Percentiles rank a stretch among this genome's conserved stretches.
Conservation (phyloP, 2,797 vertebrate species). For the Phaenicophaeus curvirostris region DNA sequence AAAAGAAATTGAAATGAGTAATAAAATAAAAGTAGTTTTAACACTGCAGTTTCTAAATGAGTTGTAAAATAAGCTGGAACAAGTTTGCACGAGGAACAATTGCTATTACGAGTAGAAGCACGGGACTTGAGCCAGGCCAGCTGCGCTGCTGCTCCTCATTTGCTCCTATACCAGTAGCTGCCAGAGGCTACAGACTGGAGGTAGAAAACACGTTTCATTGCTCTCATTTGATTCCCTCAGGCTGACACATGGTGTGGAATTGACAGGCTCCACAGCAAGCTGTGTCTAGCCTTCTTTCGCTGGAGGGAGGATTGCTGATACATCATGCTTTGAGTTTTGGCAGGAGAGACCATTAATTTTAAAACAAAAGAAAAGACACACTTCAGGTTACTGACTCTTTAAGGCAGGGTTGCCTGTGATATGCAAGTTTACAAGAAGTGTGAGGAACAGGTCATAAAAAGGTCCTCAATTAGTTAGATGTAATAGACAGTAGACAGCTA, state of each 20-base stretch:
- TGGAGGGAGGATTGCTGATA: neutral
- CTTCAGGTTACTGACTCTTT: neutral
- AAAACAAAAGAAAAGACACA: neutral
- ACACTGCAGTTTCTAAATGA: slow-evolving; percentile 15
- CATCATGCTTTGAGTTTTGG: neutral
- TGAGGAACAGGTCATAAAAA: neutral
- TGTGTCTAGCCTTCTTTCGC: slow-evolving; percentile 4
- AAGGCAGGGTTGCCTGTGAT: neutral
- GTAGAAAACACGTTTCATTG: neutral
- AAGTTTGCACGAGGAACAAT: slow-evolving; percentile 3
- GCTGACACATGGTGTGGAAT: neutral
- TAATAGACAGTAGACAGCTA: neutral
- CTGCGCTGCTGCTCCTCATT: neutral
- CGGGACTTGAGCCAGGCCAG: slow-evolving; percentile 30
- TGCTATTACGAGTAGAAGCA: neutral
- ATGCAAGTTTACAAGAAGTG: neutral
- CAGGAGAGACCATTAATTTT: neutral
- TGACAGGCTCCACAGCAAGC: slow-evolving; percentile 19
- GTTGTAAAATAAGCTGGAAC: slow-evolving; percentile 32
- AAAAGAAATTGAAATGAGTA: neutral
- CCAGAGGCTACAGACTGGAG: slow-evolving; percentile 18
- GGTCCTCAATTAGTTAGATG: neutral
- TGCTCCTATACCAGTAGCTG: neutral
- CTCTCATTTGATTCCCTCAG: slow-evolving; percentile 5
- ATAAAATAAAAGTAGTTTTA: slow-evolving; percentile 28